Evolutionary conservation across 2,888 invertebrate species (phyloP), one percentile per base, ranked within the genome.

Genomic region (Andrena trimmerana): DNA sequence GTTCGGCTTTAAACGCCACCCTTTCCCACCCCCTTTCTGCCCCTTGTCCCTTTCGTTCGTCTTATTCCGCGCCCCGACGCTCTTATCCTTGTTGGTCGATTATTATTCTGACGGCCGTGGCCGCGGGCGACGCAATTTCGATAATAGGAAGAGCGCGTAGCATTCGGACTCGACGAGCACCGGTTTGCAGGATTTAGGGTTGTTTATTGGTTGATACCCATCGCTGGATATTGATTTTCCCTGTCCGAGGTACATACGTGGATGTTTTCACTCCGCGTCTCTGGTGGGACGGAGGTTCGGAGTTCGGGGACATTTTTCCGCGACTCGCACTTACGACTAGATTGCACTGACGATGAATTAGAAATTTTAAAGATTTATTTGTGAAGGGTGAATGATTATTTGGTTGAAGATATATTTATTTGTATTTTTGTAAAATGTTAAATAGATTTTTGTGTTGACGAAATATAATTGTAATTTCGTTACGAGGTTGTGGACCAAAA

Each of bases 161-260:
- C 8, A 20, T 16, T 71, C 31, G 16, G 27, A 4, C 29, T 70
- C 29, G 69, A 70, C 42, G 29, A 20, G 60, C 24, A 50, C 31
- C 48, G 24, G 29, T 62, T 52, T 16, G 48, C 48, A 48, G 31
- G 29, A 71, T 10, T 71, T 60, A 31, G 16, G 31, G 60, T 20
- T 62, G 60, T 71, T 71, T 71, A 62, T 62, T 71, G 71, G 29
- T 27, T 57, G 29, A 62, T 71, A 29, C 50, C 50, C 50, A 42
- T 71, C 50, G 71, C 8, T 91, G 92, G 90, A 89, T 90, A 86
- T 90, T 70, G 70, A 70, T 60, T 70, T 60, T 70, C 29, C 42
- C 42, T 20, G 59, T 31, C 42, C 42, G 4, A 20, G 42, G 42
- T 8, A 36, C 52, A 5, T 16, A 57, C 24, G 2, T 27, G 27